Percentiles rank a stretch among this genome's conserved stretches.
Evolutionary conservation across 2,888 invertebrate species (phyloP).

Genomic region (Drosophila trichaetosa): DNA sequence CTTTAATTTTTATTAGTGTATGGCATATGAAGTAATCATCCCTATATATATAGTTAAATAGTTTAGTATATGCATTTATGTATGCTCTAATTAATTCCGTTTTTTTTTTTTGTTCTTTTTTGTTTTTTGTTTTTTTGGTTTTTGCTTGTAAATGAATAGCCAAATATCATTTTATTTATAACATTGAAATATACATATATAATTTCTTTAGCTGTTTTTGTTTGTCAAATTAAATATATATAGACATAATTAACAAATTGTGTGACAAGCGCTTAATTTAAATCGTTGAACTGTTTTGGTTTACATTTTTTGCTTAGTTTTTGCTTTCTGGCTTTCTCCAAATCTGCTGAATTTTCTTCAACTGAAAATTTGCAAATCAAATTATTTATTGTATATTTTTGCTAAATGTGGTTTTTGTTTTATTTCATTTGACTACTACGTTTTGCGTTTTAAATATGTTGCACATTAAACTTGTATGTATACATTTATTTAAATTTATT

Average conservation of each 20-base stretch:
- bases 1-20: constrained; percentile 13
- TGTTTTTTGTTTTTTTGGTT: background rate
- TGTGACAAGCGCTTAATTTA: constrained; percentile 75
- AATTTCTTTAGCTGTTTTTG: constrained; percentile 42
- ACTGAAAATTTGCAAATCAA: constrained; percentile 54
- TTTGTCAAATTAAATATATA: constrained; percentile 33
- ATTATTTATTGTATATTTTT: constrained; percentile 64
- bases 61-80: constrained; percentile 43
- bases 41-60: constrained; percentile 49
- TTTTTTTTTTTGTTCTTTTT: constrained; percentile 3
- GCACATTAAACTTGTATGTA: constrained; percentile 58
- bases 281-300: constrained; percentile 73
- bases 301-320: constrained; percentile 23
- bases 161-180: constrained; percentile 60
- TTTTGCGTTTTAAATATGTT: constrained; percentile 46
- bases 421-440: constrained; percentile 49
- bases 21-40: constrained; percentile 30
- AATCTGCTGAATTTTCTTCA: constrained; percentile 20
- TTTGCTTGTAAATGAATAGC: constrained; percentile 41
- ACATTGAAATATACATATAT: constrained; percentile 73
- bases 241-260: constrained; percentile 60
- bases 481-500: constrained; percentile 60
- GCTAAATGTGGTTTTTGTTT: constrained; percentile 47
- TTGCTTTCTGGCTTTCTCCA: background rate
- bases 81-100: constrained; percentile 47